Evolutionary conservation across 2,888 invertebrate genomes (phyloP).

Genomic region (Melanotus villosus): DNA sequence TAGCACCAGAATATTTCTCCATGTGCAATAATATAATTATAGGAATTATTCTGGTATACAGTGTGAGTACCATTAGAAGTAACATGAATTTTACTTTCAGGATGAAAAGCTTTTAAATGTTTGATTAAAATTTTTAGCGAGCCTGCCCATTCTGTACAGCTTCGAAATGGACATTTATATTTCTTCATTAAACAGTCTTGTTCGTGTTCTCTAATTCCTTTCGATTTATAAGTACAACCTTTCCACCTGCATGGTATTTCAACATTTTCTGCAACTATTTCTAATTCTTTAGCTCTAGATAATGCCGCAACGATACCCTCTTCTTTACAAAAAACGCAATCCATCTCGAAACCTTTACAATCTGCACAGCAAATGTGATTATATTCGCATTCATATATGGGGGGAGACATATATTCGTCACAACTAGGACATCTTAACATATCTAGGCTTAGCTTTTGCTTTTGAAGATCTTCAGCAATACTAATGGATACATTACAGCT

Average conservation of each 20-base stretch:
- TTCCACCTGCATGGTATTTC: not conserved
- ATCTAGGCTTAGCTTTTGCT: not conserved
- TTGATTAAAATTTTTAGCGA: not conserved
- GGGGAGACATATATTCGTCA: not conserved
- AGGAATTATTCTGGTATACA: not conserved
- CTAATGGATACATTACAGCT: not conserved
- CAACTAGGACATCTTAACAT: not conserved
- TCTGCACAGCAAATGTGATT: not conserved
- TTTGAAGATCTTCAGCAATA: not conserved
- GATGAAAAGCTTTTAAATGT: not conserved
- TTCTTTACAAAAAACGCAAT: not conserved
- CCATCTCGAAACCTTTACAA: slow-evolving; percentile 1
- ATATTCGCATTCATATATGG: not conserved
- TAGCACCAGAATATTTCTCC: not conserved
- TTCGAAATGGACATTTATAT: not conserved
- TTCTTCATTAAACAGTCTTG: not conserved
- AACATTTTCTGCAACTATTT: not conserved
- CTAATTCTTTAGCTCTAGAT: not conserved
- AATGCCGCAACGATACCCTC: not conserved
- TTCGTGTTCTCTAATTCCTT: not conserved
- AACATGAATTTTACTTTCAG: not conserved
- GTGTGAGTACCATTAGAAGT: not conserved
- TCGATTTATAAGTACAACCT: not conserved
- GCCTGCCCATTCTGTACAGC: not conserved
- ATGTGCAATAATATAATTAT: not conserved